A percentile compares a stretch with the other conserved stretches of the same genome.
phyloP scores from a whole-genome alignment of 2,797 vertebrate genomes.

The Enteromius fasciolatus region DNA sequence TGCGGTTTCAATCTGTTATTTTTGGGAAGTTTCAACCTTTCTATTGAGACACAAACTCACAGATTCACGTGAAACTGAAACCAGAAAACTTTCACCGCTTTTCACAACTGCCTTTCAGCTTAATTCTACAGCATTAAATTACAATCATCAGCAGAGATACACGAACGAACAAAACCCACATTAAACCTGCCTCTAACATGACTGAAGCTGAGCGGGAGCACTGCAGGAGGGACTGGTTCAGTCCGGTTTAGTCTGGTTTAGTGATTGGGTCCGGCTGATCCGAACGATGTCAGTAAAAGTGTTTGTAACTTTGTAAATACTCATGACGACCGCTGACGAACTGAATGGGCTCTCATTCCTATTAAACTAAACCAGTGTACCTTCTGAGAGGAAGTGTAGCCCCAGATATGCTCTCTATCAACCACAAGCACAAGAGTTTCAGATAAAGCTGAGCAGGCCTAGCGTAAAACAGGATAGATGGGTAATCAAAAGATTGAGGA shows the following conservation, averaged over 20 bases:
- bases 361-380: not conserved
- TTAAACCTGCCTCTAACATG: not conserved
- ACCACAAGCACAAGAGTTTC: not conserved
- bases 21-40: not conserved
- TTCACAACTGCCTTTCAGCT: not conserved
- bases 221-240: not conserved
- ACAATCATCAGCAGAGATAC: not conserved
- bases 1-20: no score
- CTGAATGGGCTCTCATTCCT: no score
- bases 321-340: no score
- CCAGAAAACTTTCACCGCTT: not conserved
- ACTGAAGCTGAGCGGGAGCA: no score
- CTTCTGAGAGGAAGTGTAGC: not conserved
- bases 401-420: not conserved
- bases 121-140: not conserved
- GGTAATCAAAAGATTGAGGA: not conserved
- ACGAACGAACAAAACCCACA: not conserved
- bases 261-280: not conserved
- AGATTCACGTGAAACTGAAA: not conserved
- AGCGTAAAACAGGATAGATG: not conserved
- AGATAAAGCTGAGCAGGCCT: not conserved
- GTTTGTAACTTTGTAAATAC: not conserved
- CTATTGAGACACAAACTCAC: not conserved
- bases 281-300: not conserved
- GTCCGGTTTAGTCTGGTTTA: not conserved